Conservation (phyloP, 2,113 vertebrate species). For the Myrmecophaga tridactyla region DNA sequence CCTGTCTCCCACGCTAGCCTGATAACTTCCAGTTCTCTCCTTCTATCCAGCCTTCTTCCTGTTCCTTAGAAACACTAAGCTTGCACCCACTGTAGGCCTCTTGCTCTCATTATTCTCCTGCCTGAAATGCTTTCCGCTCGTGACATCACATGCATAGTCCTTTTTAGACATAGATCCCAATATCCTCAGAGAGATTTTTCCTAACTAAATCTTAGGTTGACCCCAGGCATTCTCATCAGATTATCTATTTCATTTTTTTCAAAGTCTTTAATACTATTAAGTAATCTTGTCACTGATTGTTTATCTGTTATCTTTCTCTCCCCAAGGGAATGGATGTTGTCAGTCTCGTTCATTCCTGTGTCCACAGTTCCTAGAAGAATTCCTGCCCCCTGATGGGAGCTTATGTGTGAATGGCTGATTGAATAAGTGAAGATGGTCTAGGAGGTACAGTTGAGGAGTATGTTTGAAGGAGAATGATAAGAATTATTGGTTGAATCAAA, state of each 20-base stretch:
- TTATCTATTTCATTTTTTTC: background rate
- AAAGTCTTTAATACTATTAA: background rate
- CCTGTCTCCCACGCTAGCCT: background rate
- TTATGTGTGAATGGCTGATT: background rate
- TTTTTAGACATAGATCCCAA: background rate
- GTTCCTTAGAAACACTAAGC: background rate
- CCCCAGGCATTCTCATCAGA: background rate
- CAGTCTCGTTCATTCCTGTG: background rate
- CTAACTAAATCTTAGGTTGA: background rate
- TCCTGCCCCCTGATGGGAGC: background rate
- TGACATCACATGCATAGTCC: background rate
- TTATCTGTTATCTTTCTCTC: background rate
- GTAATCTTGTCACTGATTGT: background rate
- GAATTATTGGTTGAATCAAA: background rate
- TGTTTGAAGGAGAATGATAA: background rate
- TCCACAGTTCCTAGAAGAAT: background rate
- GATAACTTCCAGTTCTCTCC: background rate
- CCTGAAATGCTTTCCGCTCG: fast-evolving
- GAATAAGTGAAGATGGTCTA: background rate
- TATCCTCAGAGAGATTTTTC: background rate
- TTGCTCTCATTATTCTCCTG: background rate
- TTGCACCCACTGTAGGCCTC: background rate
- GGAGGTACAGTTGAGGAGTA: background rate
- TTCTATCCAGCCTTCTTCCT: background rate
- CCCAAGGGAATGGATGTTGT: background rate